Conservation (phyloP, 2,888 invertebrate genomes). For the Pinctada fucata region DNA sequence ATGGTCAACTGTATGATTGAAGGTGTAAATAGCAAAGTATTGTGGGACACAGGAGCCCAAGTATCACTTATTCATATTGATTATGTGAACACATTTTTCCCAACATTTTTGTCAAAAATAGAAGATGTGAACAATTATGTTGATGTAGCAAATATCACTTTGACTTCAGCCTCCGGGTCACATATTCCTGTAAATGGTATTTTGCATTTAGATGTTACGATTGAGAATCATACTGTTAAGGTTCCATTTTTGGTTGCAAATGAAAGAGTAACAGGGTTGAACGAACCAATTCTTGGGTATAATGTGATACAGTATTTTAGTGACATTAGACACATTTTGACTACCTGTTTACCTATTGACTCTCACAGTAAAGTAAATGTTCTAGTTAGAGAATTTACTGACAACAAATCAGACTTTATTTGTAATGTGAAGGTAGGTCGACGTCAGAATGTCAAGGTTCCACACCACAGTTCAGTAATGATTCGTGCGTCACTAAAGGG, state of each 20-base stretch:
- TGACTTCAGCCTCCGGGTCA: conserved; percentile 12
- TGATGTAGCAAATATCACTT: neutral
- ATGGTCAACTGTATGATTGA: neutral
- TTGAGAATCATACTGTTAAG: neutral
- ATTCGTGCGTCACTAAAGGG: conserved; percentile 9
- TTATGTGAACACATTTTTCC: neutral
- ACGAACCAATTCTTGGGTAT: too few relatives aligned
- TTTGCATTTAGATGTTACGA: neutral
- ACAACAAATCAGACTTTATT: neutral
- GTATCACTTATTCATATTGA: conserved; percentile 5
- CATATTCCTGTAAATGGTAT: too few relatives aligned
- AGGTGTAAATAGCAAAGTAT: neutral
- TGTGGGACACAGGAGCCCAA: neutral
- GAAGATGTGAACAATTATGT: neutral
- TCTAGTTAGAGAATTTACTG: neutral
- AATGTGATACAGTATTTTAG: too few relatives aligned
- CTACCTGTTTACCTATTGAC: neutral
- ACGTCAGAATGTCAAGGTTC: neutral
- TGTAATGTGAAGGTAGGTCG: conserved; percentile 8
- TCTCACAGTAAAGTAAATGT: neutral
- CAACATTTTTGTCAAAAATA: neutral
- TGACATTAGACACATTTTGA: too few relatives aligned
- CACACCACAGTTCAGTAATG: neutral
- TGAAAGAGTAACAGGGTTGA: too few relatives aligned
- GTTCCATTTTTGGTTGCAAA: too few relatives aligned